A percentile compares a stretch with the other conserved stretches of the same genome.
These are phyloP conservation scores for Noctua janthe DNA, from an alignment of 2,888 invertebrate genomes.

Conservation along the genomic window DNA sequence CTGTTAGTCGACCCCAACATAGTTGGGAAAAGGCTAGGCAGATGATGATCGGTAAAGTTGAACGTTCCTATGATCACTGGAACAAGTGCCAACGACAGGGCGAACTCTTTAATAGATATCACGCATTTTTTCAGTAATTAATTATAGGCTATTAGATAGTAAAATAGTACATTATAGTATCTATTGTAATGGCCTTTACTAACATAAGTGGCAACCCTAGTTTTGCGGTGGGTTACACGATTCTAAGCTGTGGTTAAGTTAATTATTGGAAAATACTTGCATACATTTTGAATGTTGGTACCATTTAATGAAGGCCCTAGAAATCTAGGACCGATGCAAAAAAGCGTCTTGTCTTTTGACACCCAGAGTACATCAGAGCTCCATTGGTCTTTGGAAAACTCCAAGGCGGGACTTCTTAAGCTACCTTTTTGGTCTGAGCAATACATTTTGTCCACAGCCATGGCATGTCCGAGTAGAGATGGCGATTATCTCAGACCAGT, in stretches of 20 bases:
- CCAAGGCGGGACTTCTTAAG: neutral
- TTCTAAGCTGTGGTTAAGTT: slow-evolving; percentile 16
- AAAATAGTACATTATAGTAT: slow-evolving; percentile 7
- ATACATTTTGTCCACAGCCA: neutral
- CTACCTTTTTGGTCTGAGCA: neutral
- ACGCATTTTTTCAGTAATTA: slow-evolving; percentile 22
- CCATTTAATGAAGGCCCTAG: neutral
- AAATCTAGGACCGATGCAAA: neutral
- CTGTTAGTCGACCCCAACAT: neutral
- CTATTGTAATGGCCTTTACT: slow-evolving; percentile 25
- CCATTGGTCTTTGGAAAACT: neutral
- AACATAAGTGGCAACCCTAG: slow-evolving; percentile 42
- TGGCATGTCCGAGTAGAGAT: neutral
- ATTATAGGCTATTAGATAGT: slow-evolving; percentile 29
- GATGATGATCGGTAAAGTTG: neutral
- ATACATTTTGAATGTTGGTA: neutral
- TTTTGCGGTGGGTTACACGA: slow-evolving; percentile 37
- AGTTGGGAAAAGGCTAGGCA: neutral
- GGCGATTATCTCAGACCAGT: neutral
- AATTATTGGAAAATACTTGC: neutral
- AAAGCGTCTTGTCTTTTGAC: neutral
- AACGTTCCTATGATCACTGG: too few relatives aligned
- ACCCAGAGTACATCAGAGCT: neutral
- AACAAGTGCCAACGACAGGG: neutral
- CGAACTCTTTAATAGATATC: slow-evolving; percentile 14